Evolutionary conservation across 2,888 invertebrate species (phyloP), one percentile per base, ranked within the genome.

Genomic region (Entomobrya proxima): DNA sequence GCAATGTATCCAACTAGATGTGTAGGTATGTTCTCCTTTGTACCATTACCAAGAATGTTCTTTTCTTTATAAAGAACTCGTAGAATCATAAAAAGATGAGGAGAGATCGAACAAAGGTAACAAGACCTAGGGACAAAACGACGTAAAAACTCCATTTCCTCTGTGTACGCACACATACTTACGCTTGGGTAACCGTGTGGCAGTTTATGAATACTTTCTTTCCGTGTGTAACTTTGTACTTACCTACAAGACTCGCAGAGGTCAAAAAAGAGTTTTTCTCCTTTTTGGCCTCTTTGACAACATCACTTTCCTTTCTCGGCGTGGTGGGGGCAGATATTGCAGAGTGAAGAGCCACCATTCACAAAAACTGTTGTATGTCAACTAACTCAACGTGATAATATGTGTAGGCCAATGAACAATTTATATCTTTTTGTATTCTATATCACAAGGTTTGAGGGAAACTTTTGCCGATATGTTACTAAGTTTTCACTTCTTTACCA

Each of bases 91-190:
- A n/a, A 69, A 35, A 5, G 11, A 24, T 35, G 18, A 24, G 77
- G 21, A 79, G 35, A 67, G 78, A 64, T 77, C 61, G 47, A 21
- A 79, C 64, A 72, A 79, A 79, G 78, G 78, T 67, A 79, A 67
- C 78, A 79, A 64, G n/a, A n/a, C n/a, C n/a, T 79, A 35, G 30
- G 67, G 52, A 52, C 24, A 47, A 61, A 79, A 64, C 50, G 78
- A 79, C 78, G 67, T 32, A 79, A 79, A 67, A 79, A 5, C 27
- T 47, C 64, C 44, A 58, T 76, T 76, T 76, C 64, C 47, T 61
- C 78, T 47, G 9, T 64, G 61, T 44, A 78, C 13, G 81, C 32
- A 44, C n/a, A 61, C 24, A 24, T 30, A n/a, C 35, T 58, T 27
- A 32, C n/a, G n/a, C n/a, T n/a, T n/a, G n/a, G n/a, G n/a, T n/a